Evolutionary conservation across 2,797 vertebrate genomes (phyloP).

Genomic region (Megalops cyprinoides): DNA sequence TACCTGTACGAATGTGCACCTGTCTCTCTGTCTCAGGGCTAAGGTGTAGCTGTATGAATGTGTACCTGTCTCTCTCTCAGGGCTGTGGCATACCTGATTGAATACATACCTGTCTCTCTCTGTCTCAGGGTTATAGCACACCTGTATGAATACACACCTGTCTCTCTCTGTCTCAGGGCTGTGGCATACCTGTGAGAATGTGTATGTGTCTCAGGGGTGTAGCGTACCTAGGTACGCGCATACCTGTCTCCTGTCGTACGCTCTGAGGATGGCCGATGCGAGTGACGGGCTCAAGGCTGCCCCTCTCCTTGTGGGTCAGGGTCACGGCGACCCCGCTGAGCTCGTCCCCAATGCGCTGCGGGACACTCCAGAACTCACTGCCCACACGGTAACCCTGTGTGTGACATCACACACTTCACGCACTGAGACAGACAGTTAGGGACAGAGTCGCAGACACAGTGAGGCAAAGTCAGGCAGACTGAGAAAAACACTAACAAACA

Average conservation of each 20-base stretch:
- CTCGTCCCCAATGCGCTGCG: constrained; percentile 81
- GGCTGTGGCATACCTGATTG: too few species aligned
- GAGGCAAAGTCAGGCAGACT: neutral
- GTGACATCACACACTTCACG: constrained; percentile 18
- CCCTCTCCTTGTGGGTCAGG: constrained; percentile 77
- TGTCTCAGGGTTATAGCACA: neutral
- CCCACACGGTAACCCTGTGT: constrained; percentile 73
- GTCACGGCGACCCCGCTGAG: constrained; percentile 80
- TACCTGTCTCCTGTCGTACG: constrained; percentile 70
- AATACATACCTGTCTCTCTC: neutral
- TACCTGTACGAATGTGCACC: constrained; percentile 48
- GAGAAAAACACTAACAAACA: neutral
- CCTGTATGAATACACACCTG: too few species aligned
- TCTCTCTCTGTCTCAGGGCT: neutral
- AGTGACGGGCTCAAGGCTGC: constrained; percentile 70
- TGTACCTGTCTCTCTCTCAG: too few species aligned
- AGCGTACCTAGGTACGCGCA: too few species aligned
- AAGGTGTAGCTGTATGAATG: neutral
- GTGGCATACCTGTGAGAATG: too few species aligned
- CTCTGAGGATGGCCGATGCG: constrained; percentile 72
- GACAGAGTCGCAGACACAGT: neutral
- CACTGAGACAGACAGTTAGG: constrained; percentile 28
- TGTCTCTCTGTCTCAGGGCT: constrained; percentile 56
- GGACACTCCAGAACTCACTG: constrained; percentile 85
- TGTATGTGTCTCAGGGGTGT: too few species aligned